Base-by-base conservation (phyloP, 1,140 invertebrate species). In the Pantala flavescens region DNA sequence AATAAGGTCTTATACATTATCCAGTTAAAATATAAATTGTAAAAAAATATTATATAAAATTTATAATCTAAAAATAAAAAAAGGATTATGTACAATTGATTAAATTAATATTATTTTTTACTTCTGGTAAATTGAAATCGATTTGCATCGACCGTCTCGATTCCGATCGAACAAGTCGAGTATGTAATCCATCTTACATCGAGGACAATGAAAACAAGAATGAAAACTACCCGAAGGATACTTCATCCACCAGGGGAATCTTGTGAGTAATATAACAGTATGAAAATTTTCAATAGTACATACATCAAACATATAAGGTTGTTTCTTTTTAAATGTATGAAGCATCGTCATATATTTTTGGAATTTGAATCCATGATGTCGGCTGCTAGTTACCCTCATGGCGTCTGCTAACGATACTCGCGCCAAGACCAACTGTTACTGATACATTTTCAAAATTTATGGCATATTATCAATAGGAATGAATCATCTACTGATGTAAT, bases 371-470 rank as follows among this genome's bases (percentile, higher is more conserved):
- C 49, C 49, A 28, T 72, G 71, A 42, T 72, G 71, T 72, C 71
- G 71, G 71, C 71, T 72, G 71, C 71, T 63, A 63, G 49, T 63
- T 72, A 42, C 24, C 19, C 24, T 28, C 24, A 72, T 72, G 71
- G 71, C 71, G 71, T 72, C 71, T 72, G 71, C 71, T 72, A 72
- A 36, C 19, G 24, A 24, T n/a, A 72, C 71, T 72, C 71, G 71
- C 71, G 71, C 71, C 71, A 72, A 72, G 71, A 72, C 24, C 71
- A 42, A 72, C 71, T 72, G 71, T 72, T 72, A 72, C 23, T 16
- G 11, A 28, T 12, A 72, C 21, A 36, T 28, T 28, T 72, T 72
- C 19, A 72, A 24, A 72, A 28, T 72, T 10, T n/a, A 9, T 9
- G 11, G 10, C 24, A 24, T n/a, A 7, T 28, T 1, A 5, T 19